Evolutionary conservation across 1,140 invertebrate genomes (phyloP).

Genomic region (Rhyacophila brunnea): DNA sequence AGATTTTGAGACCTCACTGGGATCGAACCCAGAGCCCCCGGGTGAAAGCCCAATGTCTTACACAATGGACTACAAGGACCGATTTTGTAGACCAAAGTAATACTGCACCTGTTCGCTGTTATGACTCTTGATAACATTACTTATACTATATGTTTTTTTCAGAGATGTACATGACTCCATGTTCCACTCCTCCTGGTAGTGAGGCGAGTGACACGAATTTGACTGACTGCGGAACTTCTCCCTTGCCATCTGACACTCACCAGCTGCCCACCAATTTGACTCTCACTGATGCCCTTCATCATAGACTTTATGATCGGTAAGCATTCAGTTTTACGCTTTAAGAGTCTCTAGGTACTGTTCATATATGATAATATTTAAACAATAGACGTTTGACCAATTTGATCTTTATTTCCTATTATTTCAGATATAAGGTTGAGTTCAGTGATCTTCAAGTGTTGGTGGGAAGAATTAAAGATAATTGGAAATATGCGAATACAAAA

Average conservation of each 20-base stretch:
- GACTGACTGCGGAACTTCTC: slow-evolving; percentile 46
- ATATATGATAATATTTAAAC: too few species aligned
- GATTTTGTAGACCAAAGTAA: too few species aligned
- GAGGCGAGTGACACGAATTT: slow-evolving; percentile 53
- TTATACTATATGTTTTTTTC: slow-evolving; percentile 3
- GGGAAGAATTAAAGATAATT: slow-evolving; percentile 84
- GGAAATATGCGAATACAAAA: slow-evolving; percentile 82
- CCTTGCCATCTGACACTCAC: slow-evolving; percentile 37
- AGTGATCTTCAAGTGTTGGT: slow-evolving; percentile 87
- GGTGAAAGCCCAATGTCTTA: too few species aligned
- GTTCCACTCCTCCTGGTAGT: slow-evolving; percentile 86
- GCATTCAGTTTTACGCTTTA: not conserved
- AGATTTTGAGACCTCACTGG: too few species aligned
- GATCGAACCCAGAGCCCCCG: too few species aligned
- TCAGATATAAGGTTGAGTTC: slow-evolving; percentile 76
- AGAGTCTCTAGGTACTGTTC: too few species aligned
- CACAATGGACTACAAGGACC: too few species aligned
- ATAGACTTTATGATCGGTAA: slow-evolving; percentile 72
- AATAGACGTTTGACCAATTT: not conserved
- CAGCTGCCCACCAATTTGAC: slow-evolving; percentile 39
- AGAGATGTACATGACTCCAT: slow-evolving; percentile 85
- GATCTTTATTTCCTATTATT: slow-evolving; percentile 11
- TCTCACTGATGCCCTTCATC: slow-evolving; percentile 63
- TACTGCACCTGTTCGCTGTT: too few species aligned
- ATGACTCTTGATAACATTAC: too few species aligned